phyloP scores from a whole-genome alignment of 2,888 invertebrate species.

The Coenonympha glycerion region DNA sequence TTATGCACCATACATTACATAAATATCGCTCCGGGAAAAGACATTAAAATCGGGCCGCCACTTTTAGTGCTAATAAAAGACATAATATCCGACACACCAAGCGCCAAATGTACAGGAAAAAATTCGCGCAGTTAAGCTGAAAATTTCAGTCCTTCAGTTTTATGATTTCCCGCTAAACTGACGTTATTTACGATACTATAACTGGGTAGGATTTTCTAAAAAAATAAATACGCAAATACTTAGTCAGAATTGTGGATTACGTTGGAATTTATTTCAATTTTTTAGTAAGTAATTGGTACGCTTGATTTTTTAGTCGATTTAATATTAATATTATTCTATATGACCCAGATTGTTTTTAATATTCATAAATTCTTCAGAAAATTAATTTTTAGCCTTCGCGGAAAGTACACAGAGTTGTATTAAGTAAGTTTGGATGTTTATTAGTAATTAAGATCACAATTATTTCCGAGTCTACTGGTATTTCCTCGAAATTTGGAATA shows the following conservation, averaged over 20 bases:
- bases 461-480: too few species aligned
- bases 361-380: too few species aligned
- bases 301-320: too few species aligned
- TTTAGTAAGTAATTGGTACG: too few species aligned
- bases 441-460: too few species aligned
- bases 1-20: not conserved
- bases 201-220: not conserved
- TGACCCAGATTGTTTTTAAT: too few species aligned
- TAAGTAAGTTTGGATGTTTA: too few species aligned
- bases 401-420: too few species aligned
- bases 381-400: too few species aligned
- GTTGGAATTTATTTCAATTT: not conserved
- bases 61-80: slow-evolving; percentile 25
- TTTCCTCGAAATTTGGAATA: too few species aligned
- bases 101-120: slow-evolving; percentile 19
- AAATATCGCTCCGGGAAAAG: slow-evolving; percentile 15
- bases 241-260: too few species aligned
- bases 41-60: slow-evolving; percentile 26
- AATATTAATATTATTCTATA: too few species aligned
- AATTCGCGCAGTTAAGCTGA: slow-evolving; percentile 14
- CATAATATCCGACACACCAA: slow-evolving; percentile 25
- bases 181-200: not conserved
- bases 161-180: slow-evolving; percentile 10
- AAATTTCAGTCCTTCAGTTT: slow-evolving; percentile 11
- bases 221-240: not conserved